phyloP scores from a whole-genome alignment of 2,113 vertebrate species.

The Trichomycterus rosablanca region DNA sequence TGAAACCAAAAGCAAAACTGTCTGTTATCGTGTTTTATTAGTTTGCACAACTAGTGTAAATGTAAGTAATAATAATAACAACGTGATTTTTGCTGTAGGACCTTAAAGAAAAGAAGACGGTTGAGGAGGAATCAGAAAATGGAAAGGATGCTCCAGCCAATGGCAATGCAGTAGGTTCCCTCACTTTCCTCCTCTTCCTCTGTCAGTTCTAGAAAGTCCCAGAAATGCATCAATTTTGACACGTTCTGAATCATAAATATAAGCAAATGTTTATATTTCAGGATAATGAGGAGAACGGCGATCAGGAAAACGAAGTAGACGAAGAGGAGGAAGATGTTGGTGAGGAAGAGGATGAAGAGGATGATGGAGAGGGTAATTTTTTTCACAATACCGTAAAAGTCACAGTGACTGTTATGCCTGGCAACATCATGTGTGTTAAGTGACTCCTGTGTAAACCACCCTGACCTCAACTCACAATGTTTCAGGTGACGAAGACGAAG shows the following conservation, averaged over 20 bases:
- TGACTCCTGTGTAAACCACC: no score
- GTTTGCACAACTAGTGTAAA: not conserved
- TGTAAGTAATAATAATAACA: not conserved
- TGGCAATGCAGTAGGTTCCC: slow-evolving; percentile 77
- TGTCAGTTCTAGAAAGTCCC: no score
- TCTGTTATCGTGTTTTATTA: no score
- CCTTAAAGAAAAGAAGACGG: slow-evolving; percentile 87
- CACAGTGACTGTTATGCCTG: no score
- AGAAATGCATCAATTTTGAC: no score
- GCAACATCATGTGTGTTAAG: no score
- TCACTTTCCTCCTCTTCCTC: no score
- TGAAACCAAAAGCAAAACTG: no score
- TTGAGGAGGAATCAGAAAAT: slow-evolving; percentile 79
- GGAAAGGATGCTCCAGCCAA: slow-evolving; percentile 83
- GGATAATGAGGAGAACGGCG: slow-evolving; percentile 63
- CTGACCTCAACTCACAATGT: no score
- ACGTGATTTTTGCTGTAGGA: slow-evolving; percentile 63
- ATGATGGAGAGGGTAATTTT: slow-evolving; percentile 59
- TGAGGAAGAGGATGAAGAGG: slow-evolving; percentile 60
- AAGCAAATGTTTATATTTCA: slow-evolving; percentile 9
- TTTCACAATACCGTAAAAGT: no score
- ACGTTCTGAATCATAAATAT: not conserved
- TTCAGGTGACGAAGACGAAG: slow-evolving; percentile 85
- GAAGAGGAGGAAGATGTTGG: slow-evolving; percentile 63
- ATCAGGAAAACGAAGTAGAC: slow-evolving; percentile 62